These are phyloP conservation scores for Ephialtes manifestator DNA, from an alignment of 2,888 invertebrate species.

Conservation along the genomic window DNA sequence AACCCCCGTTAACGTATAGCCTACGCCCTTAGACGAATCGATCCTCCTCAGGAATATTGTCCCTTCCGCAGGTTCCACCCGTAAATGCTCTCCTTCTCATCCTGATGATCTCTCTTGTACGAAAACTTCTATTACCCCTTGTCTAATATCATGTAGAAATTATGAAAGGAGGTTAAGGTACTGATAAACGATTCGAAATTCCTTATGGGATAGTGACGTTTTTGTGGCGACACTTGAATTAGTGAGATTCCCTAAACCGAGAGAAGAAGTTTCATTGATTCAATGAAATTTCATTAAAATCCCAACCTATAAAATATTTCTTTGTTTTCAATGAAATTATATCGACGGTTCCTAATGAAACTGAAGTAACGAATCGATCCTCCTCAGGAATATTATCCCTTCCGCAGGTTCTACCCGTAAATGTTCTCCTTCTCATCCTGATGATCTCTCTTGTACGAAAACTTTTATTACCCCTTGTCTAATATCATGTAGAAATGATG, in stretches of 20 bases:
- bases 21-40: conserved; percentile 80
- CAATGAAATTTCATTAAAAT: too few relatives aligned
- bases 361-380: conserved; percentile 83
- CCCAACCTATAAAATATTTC: too few relatives aligned
- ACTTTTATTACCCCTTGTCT: conserved; percentile 17
- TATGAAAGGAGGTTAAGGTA: neutral
- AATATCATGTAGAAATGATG: neutral
- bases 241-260: neutral
- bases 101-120: neutral
- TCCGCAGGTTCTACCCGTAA: conserved; percentile 10
- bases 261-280: too few relatives aligned
- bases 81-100: neutral
- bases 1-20: conserved; percentile 80
- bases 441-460: neutral
- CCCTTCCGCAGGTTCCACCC: conserved; percentile 31
- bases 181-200: neutral
- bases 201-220: neutral
- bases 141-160: neutral
- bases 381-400: conserved; percentile 72
- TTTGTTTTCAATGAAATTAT: too few relatives aligned
- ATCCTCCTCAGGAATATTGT: conserved; percentile 77
- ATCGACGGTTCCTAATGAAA: too few relatives aligned
- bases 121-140: conserved; percentile 3
- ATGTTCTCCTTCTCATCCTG: neutral
- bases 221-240: neutral